Conservation (phyloP, 2,113 vertebrate species). For the Coturnix japonica region DNA sequence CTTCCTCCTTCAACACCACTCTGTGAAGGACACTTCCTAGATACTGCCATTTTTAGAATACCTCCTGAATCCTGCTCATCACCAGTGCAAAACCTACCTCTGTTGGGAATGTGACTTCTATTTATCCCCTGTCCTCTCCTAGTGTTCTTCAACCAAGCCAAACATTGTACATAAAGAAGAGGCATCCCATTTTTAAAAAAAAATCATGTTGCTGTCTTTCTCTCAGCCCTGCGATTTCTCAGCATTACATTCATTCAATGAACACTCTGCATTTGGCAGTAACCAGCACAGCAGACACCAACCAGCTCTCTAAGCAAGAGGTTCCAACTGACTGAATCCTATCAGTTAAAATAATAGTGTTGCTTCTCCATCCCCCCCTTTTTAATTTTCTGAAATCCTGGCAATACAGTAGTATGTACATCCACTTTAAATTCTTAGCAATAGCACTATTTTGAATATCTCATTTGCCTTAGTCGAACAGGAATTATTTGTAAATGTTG, state of each 20-base stretch:
- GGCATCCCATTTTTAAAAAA: not conserved
- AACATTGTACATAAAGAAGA: not conserved
- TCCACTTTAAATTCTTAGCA: not conserved
- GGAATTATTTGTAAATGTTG: not conserved
- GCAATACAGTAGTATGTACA: fast-evolving
- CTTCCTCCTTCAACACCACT: not conserved
- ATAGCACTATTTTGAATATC: not conserved
- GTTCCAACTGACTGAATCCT: not conserved
- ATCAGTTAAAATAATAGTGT: conserved; percentile 21
- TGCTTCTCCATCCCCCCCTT: conserved; percentile 14
- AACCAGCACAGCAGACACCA: not conserved
- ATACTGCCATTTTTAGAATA: not conserved
- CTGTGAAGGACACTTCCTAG: not conserved
- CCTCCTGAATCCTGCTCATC: not conserved
- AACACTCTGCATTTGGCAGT: not conserved
- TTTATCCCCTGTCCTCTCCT: not conserved
- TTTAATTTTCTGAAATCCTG: not conserved
- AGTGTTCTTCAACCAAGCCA: not conserved
- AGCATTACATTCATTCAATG: not conserved
- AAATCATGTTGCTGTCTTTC: not conserved
- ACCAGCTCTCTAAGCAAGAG: not conserved
- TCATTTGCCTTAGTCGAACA: not conserved
- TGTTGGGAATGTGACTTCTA: not conserved
- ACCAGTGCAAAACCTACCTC: not conserved
- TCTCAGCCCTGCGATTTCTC: not conserved